A percentile compares a stretch with the other conserved stretches of the same genome.
Conservation (phyloP, 2,113 vertebrate species). For the Alethe castanea region DNA sequence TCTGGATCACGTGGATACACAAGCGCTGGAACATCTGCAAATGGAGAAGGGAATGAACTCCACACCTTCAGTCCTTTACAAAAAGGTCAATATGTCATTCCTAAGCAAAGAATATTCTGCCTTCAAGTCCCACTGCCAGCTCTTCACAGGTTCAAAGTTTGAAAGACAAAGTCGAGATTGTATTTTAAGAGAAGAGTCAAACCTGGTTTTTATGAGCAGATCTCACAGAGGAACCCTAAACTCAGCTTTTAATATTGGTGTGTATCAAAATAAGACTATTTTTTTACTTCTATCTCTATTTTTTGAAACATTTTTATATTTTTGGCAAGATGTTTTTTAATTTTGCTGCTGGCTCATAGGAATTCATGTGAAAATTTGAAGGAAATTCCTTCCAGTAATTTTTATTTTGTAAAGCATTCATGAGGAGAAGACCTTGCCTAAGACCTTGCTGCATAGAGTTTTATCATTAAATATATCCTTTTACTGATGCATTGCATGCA, state of each 20-base stretch:
- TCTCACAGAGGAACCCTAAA: background rate
- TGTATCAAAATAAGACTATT: background rate
- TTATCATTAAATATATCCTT: background rate
- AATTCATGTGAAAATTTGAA: background rate
- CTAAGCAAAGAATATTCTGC: background rate
- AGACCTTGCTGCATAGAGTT: background rate
- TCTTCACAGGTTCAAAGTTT: background rate
- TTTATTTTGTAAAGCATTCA: background rate
- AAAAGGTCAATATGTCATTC: background rate
- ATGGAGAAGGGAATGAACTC: background rate
- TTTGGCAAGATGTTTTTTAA: background rate
- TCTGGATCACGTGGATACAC: slow-evolving; percentile 98
- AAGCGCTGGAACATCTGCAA: slow-evolving; percentile 98
- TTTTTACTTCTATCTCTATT: background rate
- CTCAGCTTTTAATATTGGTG: background rate
- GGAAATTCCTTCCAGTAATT: background rate
- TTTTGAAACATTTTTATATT: background rate
- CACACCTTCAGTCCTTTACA: background rate
- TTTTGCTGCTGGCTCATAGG: background rate
- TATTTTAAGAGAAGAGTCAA: background rate
- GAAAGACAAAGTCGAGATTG: background rate
- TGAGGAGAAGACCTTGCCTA: background rate
- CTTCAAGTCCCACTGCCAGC: background rate
- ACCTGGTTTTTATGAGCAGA: background rate
- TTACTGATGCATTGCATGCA: background rate